phyloP scores from a whole-genome alignment of 2,797 vertebrate species.

The Balearica regulorum region DNA sequence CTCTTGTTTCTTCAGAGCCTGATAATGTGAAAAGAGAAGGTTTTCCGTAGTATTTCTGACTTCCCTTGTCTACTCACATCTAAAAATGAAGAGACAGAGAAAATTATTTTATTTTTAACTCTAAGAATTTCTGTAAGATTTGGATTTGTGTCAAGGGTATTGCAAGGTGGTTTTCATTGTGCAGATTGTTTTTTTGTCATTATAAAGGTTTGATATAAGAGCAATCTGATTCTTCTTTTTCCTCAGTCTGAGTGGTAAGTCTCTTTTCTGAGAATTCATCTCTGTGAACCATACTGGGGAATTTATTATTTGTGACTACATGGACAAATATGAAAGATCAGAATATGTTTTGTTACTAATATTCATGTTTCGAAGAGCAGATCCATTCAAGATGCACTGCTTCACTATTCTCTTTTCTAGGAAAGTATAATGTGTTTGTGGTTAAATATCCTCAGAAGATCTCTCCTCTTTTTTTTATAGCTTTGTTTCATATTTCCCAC shows the following conservation, averaged over 20 bases:
- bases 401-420: neutral
- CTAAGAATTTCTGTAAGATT: neutral
- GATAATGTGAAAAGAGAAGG: neutral
- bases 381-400: neutral
- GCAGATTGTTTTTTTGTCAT: neutral
- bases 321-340: neutral
- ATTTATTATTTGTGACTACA: neutral
- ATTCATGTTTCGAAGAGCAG: neutral
- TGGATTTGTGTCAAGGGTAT: neutral
- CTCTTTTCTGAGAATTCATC: neutral
- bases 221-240: neutral
- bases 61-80: neutral
- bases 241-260: neutral
- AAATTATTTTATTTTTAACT: neutral
- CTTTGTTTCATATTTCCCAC: constrained; percentile 33
- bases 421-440: constrained; percentile 23
- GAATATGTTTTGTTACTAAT: neutral
- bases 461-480: constrained; percentile 8
- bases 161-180: neutral
- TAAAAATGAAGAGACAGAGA: neutral
- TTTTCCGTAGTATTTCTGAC: neutral
- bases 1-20: neutral
- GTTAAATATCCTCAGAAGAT: constrained; percentile 31
- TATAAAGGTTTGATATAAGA: neutral
- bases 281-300: neutral